Base-by-base conservation (phyloP, 2,113 vertebrate genomes). In the Tylochromis polylepis region DNA sequence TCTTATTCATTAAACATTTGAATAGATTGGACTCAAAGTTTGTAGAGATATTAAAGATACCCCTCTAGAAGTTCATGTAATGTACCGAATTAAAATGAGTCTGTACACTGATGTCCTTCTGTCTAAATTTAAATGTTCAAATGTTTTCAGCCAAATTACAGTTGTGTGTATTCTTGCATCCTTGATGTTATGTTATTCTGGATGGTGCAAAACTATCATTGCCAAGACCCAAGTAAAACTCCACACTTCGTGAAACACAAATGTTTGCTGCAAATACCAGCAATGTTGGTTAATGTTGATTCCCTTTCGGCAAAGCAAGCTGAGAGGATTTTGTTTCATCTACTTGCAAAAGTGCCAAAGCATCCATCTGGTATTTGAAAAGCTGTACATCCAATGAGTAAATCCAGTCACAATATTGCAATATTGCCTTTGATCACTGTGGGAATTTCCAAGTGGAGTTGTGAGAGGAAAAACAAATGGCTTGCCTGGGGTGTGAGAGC, bases 401-500 rank as follows among this genome's bases (percentile, higher is more conserved):
- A 67, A 27, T 91, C 62, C 77, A 83, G 62, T 86, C 82, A 83
- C 67, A 88, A 92, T 79, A 85, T 41, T 60, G 41, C 86, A 88
- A 51, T 49, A 34, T 31, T 77, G 82, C 46, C 75, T 84, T 88
- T 22, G 27, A 87, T 87, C 27, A 82, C 70, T 79, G 55, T 77
- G 82, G 78, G 85, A 86, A 87, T n/a, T 82, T 91, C 88, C 14
- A 36, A 83, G 85, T 24, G 27, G 81, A 51, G 70, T 78, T 18
- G 83, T 72, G 89, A 79, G 89, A 86, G 41, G 55, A 84, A 87
- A 88, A 91, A 89, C 91, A 93, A 94, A 91, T 90, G 91, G 79
- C 51, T 93, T 38, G 91, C 91, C 92, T 65, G 84, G 41, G 90
- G 88, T 90, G 90, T 72, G 85, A 88, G 67, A 85, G 81, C 79